Evolutionary conservation across 2,113 vertebrate species (phyloP).

Genomic region (Calyptommatus sinebrachiatus): DNA sequence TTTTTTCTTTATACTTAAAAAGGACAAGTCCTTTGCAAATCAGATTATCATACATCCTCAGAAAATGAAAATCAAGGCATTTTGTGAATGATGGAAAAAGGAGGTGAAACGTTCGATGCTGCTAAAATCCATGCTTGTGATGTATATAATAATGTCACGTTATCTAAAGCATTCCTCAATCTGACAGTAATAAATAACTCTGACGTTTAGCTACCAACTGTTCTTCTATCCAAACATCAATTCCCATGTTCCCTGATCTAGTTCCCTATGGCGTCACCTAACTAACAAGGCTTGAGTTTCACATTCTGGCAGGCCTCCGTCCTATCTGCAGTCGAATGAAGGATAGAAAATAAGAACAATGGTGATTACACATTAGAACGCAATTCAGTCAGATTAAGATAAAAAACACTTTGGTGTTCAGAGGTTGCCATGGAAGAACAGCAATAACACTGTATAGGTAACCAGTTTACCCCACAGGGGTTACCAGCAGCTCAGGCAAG

Average conservation of each 20-base stretch:
- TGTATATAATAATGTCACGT: neutral
- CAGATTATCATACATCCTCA: conserved; percentile 45
- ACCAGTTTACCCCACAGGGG: conserved; percentile 23
- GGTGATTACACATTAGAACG: neutral
- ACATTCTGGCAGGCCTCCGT: neutral
- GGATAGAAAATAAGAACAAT: neutral
- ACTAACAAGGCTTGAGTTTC: neutral
- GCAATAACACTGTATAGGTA: conserved; percentile 23
- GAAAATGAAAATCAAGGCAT: conserved; percentile 44
- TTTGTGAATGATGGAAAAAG: neutral
- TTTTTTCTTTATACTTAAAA: conserved; percentile 42
- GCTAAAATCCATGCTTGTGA: neutral
- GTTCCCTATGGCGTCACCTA: neutral
- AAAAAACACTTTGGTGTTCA: conserved; percentile 1
- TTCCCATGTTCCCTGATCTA: neutral
- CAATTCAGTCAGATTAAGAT: neutral
- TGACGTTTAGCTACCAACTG: neutral
- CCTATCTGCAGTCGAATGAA: neutral
- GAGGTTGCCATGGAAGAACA: neutral
- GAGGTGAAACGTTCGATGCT: neutral
- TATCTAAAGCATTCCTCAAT: neutral
- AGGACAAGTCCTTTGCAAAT: conserved; percentile 21
- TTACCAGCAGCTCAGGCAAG: conserved; percentile 24
- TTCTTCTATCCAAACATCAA: neutral
- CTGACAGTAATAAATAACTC: neutral